phyloP scores from a whole-genome alignment of 2,888 invertebrate genomes.

The Athripsodes cinereus region DNA sequence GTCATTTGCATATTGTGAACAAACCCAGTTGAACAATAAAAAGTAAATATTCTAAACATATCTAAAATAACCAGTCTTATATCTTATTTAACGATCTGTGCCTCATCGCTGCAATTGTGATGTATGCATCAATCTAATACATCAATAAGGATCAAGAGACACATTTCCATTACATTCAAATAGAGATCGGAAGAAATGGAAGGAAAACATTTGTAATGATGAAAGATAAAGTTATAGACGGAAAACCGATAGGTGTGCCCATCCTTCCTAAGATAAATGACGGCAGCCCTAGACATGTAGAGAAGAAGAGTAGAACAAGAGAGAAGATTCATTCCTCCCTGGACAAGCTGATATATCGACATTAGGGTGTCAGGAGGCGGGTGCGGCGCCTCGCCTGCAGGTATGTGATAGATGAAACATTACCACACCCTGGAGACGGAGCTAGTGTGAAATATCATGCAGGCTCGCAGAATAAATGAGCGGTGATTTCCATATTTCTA shows the following conservation, averaged over 20 bases:
- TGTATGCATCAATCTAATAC: no score
- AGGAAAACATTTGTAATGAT: slow-evolving; percentile 9
- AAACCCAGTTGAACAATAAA: no score
- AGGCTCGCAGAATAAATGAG: background rate
- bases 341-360: background rate
- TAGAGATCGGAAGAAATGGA: background rate
- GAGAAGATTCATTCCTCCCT: background rate
- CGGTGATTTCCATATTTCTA: background rate
- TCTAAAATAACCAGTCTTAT: no score
- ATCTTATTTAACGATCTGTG: no score
- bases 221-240: slow-evolving; percentile 13
- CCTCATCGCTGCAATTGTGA: no score
- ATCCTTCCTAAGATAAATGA: slow-evolving; percentile 8
- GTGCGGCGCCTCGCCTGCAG: no score
- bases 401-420: background rate
- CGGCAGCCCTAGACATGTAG: slow-evolving; percentile 4
- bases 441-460: background rate
- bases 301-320: background rate
- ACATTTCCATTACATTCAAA: no score
- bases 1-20: no score
- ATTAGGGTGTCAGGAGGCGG: background rate
- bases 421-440: background rate
- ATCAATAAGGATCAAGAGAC: no score
- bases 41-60: no score
- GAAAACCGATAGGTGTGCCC: slow-evolving; percentile 14